These are phyloP conservation scores for Pogonus chalceus DNA, from an alignment of 1,140 invertebrate genomes.

Conservation along the genomic window DNA sequence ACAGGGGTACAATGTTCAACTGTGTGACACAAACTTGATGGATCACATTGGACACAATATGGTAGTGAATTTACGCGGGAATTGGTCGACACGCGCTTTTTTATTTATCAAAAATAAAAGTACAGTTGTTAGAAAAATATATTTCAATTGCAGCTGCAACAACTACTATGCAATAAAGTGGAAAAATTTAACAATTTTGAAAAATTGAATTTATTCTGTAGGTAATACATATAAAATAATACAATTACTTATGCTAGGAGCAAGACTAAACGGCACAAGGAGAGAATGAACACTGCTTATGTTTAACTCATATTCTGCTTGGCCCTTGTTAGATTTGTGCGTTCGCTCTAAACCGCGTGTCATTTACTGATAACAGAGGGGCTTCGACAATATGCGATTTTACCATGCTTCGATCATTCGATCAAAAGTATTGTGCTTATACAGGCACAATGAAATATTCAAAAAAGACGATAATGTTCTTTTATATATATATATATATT, in stretches of 20 bases:
- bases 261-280: not conserved
- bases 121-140: not conserved
- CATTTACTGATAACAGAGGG: not conserved
- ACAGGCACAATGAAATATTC: no score
- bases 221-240: conserved; percentile 16
- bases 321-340: not conserved
- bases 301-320: not conserved
- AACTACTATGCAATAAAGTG: not conserved
- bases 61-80: conserved; percentile 13
- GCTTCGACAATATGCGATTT: no score
- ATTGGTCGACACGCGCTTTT: not conserved
- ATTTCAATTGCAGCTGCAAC: not conserved
- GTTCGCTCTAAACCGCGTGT: conserved; percentile 4
- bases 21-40: conserved; percentile 28
- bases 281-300: not conserved
- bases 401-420: no score
- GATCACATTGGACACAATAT: conserved; percentile 29
- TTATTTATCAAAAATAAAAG: not conserved
- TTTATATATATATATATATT: no score
- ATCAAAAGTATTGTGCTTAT: no score
- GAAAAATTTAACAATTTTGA: conserved; percentile 19
- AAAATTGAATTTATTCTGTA: conserved; percentile 23
- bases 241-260: not conserved
- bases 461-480: no score
- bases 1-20: conserved; percentile 18